These are phyloP conservation scores for Podiceps cristatus DNA, from an alignment of 2,113 vertebrate species.

Conservation along the genomic window DNA sequence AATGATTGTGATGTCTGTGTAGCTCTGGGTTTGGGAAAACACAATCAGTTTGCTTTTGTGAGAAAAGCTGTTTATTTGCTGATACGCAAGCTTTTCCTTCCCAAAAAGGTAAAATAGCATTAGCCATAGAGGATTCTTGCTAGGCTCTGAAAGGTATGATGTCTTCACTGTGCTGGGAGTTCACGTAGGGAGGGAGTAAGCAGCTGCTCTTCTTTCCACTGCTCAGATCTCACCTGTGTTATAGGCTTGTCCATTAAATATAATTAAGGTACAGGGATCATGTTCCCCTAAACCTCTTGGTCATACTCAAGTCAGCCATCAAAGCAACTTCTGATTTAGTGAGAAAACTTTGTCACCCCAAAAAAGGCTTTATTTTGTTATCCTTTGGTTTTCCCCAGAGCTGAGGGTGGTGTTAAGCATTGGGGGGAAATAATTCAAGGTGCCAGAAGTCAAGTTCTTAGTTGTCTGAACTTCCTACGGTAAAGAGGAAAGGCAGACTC, in stretches of 20 bases:
- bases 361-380: background rate
- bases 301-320: background rate
- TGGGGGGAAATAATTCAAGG: background rate
- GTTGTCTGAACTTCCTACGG: background rate
- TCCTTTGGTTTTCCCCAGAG: background rate
- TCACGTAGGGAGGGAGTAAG: rapidly evolving
- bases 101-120: background rate
- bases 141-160: too few relatives aligned
- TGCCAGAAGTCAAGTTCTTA: background rate
- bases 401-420: background rate
- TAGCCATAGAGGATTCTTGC: background rate
- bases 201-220: background rate
- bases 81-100: background rate
- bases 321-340: too few relatives aligned
- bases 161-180: background rate
- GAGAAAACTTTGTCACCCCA: background rate
- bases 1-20: rapidly evolving
- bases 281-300: background rate
- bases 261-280: background rate
- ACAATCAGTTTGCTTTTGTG: background rate
- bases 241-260: background rate
- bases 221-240: background rate
- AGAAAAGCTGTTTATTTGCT: background rate
- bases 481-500: background rate
- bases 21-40: background rate